Evolutionary conservation across 2,888 invertebrate genomes (phyloP), one percentile per base, ranked within the genome.

Genomic region (Volucella inanis): DNA sequence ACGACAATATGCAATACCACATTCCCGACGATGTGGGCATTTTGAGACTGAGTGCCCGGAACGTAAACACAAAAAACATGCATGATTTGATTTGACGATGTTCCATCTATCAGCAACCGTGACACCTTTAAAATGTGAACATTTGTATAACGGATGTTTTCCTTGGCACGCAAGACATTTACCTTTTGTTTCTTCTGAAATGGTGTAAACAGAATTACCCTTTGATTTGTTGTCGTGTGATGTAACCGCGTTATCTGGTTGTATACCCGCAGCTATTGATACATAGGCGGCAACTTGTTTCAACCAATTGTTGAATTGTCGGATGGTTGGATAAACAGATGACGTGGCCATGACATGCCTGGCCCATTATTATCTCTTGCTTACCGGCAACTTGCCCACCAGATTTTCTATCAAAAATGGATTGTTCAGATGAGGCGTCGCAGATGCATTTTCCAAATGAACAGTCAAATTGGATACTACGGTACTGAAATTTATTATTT

Each of bases 31-130:
- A n/a, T 4, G n/a, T n/a, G n/a, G n/a, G n/a, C n/a, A n/a, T n/a
- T 22, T 38, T 22, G 55, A 55, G 31, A 55, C 55, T n/a, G 55
- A 18, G n/a, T 55, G 31, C 31, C 55, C 22, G 55, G 55, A 55
- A 38, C 55, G 55, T 55, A 55, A 31, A 31, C 59, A 59, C 14
- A 39, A 39, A 59, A 59, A 59, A 59, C 39, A 59, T 38, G 15
- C 6, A 6, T 39, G 59, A 14, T 59, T 59, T 41, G 59, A 15
- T 41, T 59, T 59, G 59, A 59, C 59, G 39, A 59, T 14, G 14
- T 14, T 4, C 39, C 41, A 59, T 38, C 41, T 38, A 39, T 59
- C 39, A 3, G 38, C 41, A 59, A 59, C 39, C 10, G 41, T 10
- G 31, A 38, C n/a, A 14, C 39, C 31, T 38, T 31, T 38, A 31